Percentiles rank a stretch among this genome's conserved stretches.
These are phyloP conservation scores for Eriosoma lanigerum DNA, from an alignment of 1,140 invertebrate genomes.

Conservation along the genomic window DNA sequence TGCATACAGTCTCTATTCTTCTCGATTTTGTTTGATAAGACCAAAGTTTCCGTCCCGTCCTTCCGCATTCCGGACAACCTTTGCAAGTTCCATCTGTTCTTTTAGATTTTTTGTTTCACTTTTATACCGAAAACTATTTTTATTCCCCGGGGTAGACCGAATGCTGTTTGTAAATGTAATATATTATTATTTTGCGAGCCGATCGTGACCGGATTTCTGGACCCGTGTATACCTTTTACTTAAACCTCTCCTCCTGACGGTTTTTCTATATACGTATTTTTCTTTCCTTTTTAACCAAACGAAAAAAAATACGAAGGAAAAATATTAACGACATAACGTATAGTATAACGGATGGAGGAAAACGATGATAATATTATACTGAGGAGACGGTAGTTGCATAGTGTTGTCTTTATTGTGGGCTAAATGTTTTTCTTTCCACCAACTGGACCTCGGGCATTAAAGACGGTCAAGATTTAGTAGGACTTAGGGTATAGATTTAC, in stretches of 20 bases:
- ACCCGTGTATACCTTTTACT: constrained; percentile 49
- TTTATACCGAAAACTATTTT: constrained; percentile 36
- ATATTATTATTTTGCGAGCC: constrained; percentile 46
- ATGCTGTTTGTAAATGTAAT: constrained; percentile 45
- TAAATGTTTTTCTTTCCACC: constrained; percentile 6
- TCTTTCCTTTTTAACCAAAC: constrained; percentile 22
- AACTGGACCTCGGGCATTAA: constrained; percentile 6
- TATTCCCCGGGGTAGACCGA: constrained; percentile 34
- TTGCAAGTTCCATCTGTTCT: constrained; percentile 1
- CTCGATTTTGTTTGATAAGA: constrained; percentile 6
- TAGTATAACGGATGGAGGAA: background rate
- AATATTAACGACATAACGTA: constrained; percentile 44
- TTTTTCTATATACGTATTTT: constrained; percentile 40
- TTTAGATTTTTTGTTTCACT: constrained; percentile 23
- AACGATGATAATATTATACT: constrained; percentile 14
- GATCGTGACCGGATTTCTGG: constrained; percentile 50
- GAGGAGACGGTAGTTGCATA: background rate
- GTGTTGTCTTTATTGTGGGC: constrained; percentile 18
- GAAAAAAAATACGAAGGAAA: constrained; percentile 16
- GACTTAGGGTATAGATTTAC: background rate
- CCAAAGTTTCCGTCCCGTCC: background rate
- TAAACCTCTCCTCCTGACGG: background rate
- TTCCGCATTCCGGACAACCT: background rate
- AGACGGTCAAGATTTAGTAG: background rate
- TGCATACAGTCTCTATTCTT: background rate